Evolutionary conservation across 64 coral and sea anemone species (phyloP).

Genomic region (Montipora capricornis): DNA sequence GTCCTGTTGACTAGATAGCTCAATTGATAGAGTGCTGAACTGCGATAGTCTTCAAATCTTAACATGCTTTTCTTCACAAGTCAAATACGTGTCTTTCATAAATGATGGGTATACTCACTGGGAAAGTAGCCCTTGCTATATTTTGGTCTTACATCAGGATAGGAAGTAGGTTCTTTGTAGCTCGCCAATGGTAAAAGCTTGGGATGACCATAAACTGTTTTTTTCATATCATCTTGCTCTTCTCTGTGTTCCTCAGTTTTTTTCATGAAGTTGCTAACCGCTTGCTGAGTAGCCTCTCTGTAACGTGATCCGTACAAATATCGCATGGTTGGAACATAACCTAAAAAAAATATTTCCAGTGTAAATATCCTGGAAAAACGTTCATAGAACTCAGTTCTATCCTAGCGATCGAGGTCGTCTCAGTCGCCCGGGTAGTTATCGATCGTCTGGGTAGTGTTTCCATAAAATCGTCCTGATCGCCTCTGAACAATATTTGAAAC

Average conservation of each 20-base stretch:
- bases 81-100: not conserved
- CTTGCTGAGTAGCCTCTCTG: conserved; percentile 91
- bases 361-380: no score
- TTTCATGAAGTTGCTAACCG: conserved; percentile 81
- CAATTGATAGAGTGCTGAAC: no score
- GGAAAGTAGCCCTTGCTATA: conserved; percentile 91
- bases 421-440: no score
- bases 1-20: no score
- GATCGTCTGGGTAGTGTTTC: no score
- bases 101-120: conserved; percentile 60
- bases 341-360: conserved; percentile 23
- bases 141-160: conserved; percentile 87
- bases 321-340: conserved; percentile 88
- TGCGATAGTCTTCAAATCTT: no score
- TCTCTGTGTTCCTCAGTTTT: conserved; percentile 74
- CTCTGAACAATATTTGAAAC: no score
- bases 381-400: no score
- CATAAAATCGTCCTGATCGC: no score
- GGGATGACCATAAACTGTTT: conserved; percentile 68
- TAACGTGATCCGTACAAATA: conserved; percentile 92
- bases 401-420: no score
- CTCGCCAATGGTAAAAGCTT: conserved; percentile 35
- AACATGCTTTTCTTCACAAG: no score
- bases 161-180: conserved; percentile 77
- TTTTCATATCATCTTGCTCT: conserved; percentile 72